A percentile compares a stretch with the other conserved stretches of the same genome.
Conservation (phyloP, 1,140 invertebrate genomes). For the Riptortus pedestris region DNA sequence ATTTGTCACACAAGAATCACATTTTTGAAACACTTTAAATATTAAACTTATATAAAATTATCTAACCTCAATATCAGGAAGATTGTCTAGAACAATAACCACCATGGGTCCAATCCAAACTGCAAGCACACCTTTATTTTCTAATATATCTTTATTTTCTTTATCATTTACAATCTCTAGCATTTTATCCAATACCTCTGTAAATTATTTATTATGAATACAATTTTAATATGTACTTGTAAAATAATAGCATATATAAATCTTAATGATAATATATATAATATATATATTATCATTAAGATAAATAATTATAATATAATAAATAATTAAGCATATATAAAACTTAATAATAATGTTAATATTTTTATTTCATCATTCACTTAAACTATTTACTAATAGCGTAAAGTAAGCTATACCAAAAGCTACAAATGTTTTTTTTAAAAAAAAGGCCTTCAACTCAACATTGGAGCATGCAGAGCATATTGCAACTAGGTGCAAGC, state of each 20-base stretch:
- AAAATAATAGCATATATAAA: background rate
- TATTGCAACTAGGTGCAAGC: too few species aligned
- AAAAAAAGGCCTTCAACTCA: too few species aligned
- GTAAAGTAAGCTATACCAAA: too few species aligned
- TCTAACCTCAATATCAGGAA: slow-evolving; percentile 8
- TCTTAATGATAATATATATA: too few species aligned
- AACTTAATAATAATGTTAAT: background rate
- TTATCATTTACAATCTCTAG: background rate
- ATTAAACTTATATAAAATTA: too few species aligned
- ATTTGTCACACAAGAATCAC: too few species aligned
- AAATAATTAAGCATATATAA: background rate
- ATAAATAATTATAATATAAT: too few species aligned
- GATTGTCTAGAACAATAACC: background rate
- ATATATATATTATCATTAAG: too few species aligned
- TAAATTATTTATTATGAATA: background rate
- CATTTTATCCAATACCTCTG: slow-evolving; percentile 4
- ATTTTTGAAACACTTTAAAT: too few species aligned
- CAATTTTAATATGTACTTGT: background rate
- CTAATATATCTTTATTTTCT: background rate
- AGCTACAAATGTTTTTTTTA: too few species aligned
- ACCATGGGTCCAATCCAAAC: slow-evolving; percentile 11
- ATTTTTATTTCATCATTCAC: background rate
- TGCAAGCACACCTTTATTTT: background rate
- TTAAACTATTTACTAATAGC: background rate
- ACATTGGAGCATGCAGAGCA: too few species aligned